Base-by-base conservation (phyloP, 35 echinoderm and acorn worm species). In the Lytechinus variegatus region DNA sequence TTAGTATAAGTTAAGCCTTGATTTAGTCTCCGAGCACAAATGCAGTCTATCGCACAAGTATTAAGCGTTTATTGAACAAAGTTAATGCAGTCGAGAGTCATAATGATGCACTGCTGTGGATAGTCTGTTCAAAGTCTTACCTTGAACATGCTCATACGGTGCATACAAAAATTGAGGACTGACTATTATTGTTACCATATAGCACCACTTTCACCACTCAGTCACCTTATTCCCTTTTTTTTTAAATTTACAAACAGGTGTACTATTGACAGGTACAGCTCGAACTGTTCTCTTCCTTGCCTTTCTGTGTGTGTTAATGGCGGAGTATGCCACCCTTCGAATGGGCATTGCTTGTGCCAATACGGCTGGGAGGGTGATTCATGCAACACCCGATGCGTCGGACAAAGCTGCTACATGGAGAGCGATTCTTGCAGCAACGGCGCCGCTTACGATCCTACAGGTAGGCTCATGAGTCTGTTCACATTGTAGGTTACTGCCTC, bases 341-440 rank as follows among this genome's bases (percentile, higher is more conserved):
- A 57, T 10, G 92, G 92, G 2, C 92, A 93, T 54, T 93, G 92
- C 55, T 57, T 93, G 92, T 93, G 92, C n/a, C 19, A 57, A 27
- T 57, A 57, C 52, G 55, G 9, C 0, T 93, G 92, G 92, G 27
- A 55, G 54, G 92, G 92, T 9, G 53, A 54, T 3, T 14, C 55
- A 14, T 93, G 92, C 27, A 93, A 54, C 52, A 28, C 5, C n/a
- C 16, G 9, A 6, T 93, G 92, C 57, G 55, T 27, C 9, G 52
- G 53, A 53, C 54, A 57, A 16, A 57, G 52, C 10, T 93, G 92
- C 52, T 27, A 24, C 11, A 33, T 55, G 53, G 92, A 93, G n/a
- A 93, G 92, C 53, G 92, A 93, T 57, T 93, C 92, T 33, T 93
- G 92, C 53, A 93, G 92, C 55, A 93, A 93, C 16, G 92, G 92